Percentiles rank a stretch among this genome's conserved stretches.
Evolutionary conservation across 1,140 invertebrate species (phyloP).

Genomic region (Metopolophium dirhodum): DNA sequence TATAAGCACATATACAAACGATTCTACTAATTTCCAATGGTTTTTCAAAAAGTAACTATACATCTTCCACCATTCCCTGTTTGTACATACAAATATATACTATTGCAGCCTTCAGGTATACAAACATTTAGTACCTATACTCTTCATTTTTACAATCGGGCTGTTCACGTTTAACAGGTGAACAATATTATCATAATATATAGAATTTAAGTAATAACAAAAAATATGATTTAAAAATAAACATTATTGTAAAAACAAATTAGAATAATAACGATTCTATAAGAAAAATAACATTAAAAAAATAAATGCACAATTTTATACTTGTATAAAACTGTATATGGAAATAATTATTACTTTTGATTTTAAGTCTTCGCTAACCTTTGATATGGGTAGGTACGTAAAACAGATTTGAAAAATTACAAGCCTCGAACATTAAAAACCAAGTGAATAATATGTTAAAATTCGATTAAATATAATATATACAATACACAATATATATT

Average conservation of each 20-base stretch:
- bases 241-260: background rate
- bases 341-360: background rate
- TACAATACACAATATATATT: no score
- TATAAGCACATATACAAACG: background rate
- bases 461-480: no score
- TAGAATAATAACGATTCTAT: background rate
- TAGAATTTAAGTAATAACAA: background rate
- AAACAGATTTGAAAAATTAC: background rate
- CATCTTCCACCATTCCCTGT: background rate
- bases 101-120: background rate
- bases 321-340: no score
- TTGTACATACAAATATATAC: background rate
- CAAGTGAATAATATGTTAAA: no score
- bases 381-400: background rate
- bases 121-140: background rate
- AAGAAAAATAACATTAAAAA: background rate
- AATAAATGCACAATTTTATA: background rate
- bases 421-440: no score
- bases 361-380: background rate
- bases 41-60: background rate
- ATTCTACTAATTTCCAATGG: constrained; percentile 1
- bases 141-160: background rate
- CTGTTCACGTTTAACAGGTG: background rate
- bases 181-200: background rate
- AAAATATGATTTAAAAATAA: background rate